Evolutionary conservation across 1,140 invertebrate species (phyloP).

Genomic region (Chironomus tepperi): DNA sequence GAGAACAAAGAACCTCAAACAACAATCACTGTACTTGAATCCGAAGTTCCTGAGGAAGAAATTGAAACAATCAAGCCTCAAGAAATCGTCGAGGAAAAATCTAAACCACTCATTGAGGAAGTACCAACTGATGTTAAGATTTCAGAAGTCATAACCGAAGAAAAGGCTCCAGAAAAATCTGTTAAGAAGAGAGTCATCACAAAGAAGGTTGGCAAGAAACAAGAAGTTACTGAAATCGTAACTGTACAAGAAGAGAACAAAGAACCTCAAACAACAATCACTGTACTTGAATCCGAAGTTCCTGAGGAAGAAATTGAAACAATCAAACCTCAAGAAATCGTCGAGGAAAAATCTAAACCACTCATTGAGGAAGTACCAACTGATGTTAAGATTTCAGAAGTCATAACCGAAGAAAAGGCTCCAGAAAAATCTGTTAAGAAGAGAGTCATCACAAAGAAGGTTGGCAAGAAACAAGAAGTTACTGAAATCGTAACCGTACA

Average conservation of each 20-base stretch:
- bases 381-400: conserved; percentile 19
- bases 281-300: conserved; percentile 22
- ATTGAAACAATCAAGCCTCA: conserved; percentile 27
- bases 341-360: not conserved
- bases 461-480: conserved; percentile 39
- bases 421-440: conserved; percentile 30
- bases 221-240: conserved; percentile 32
- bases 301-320: conserved; percentile 14
- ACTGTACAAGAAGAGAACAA: conserved; percentile 32
- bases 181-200: conserved; percentile 29
- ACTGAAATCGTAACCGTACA: conserved; percentile 41
- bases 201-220: conserved; percentile 29
- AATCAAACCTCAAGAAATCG: conserved; percentile 28
- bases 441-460: conserved; percentile 34
- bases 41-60: conserved; percentile 27
- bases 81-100: conserved; percentile 25
- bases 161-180: conserved; percentile 29
- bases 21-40: conserved; percentile 30
- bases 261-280: conserved; percentile 25
- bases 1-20: conserved; percentile 35
- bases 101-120: conserved; percentile 29
- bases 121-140: conserved; percentile 30
- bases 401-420: conserved; percentile 16
- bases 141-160: conserved; percentile 29
- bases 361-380: conserved; percentile 28